Conservation (phyloP, 2,113 vertebrate species). For the Tachysurus vachellii region DNA sequence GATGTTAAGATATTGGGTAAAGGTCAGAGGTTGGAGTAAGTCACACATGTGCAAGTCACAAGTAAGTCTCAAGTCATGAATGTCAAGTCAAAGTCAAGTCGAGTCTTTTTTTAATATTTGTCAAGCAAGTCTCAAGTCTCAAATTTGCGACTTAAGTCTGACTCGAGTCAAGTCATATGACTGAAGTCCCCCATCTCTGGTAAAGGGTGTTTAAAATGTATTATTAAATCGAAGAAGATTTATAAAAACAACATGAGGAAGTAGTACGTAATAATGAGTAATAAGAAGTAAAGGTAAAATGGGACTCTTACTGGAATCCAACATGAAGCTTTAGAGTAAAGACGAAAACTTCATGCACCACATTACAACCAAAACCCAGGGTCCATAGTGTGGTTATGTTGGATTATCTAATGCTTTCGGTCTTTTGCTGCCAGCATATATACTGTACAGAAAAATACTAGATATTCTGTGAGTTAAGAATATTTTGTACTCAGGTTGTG, state of each 20-base stretch:
- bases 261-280: background rate
- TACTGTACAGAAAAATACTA: background rate
- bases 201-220: background rate
- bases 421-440: slow-evolving; percentile 11
- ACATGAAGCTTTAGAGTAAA: slow-evolving; percentile 6
- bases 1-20: background rate
- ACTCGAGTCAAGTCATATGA: too few relatives aligned
- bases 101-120: too few relatives aligned
- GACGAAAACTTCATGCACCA: background rate
- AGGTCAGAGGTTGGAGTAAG: too few relatives aligned
- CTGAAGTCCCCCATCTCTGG: too few relatives aligned
- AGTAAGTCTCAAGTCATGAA: too few relatives aligned
- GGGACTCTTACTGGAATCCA: slow-evolving; percentile 19
- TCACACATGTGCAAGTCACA: too few relatives aligned
- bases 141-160: too few relatives aligned
- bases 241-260: background rate
- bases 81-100: too few relatives aligned
- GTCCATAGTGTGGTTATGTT: slow-evolving; percentile 44
- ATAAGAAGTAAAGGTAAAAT: background rate
- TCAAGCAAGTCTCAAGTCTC: too few relatives aligned
- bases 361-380: slow-evolving; percentile 12
- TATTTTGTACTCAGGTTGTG: slow-evolving; percentile 15
- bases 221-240: background rate
- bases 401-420: slow-evolving; percentile 37
- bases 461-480: slow-evolving; percentile 14